Evolutionary conservation across 1,140 invertebrate genomes (phyloP).

Genomic region (Venustaconcha ellipsiformis): DNA sequence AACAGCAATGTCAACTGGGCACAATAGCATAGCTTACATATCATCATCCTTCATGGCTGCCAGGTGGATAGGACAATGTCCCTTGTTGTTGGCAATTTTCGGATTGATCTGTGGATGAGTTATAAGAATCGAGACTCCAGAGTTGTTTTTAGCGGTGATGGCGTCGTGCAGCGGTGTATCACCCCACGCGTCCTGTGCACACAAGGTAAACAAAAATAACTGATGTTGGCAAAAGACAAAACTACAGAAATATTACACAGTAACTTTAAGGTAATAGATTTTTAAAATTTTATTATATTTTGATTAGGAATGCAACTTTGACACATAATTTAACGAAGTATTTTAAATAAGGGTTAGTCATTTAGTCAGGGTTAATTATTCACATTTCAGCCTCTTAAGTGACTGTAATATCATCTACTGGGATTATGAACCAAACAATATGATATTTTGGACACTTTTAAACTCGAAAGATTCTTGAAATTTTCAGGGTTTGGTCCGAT

Average conservation of each 20-base stretch:
- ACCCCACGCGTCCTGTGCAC: slow-evolving; percentile 43
- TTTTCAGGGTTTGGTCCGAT: no score
- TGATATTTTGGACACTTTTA: no score
- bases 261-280: neutral
- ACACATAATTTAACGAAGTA: neutral
- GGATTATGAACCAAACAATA: no score
- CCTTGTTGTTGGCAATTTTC: slow-evolving; percentile 38
- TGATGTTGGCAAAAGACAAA: neutral
- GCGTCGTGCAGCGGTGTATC: slow-evolving; percentile 56
- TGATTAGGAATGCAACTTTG: neutral
- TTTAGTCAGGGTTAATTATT: neutral
- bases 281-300: neutral
- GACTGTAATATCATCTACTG: no score
- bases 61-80: slow-evolving; percentile 39
- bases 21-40: slow-evolving; percentile 28
- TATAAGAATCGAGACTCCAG: slow-evolving; percentile 37
- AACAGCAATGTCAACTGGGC: no score
- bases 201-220: neutral
- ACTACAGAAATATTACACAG: neutral
- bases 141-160: slow-evolving; percentile 32
- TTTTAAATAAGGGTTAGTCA: neutral
- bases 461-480: no score
- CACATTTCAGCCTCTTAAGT: no score
- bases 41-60: slow-evolving; percentile 47
- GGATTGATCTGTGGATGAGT: slow-evolving; percentile 34